Conservation (phyloP, 2,797 vertebrate genomes). For the Neosilurus mollespiculum region DNA sequence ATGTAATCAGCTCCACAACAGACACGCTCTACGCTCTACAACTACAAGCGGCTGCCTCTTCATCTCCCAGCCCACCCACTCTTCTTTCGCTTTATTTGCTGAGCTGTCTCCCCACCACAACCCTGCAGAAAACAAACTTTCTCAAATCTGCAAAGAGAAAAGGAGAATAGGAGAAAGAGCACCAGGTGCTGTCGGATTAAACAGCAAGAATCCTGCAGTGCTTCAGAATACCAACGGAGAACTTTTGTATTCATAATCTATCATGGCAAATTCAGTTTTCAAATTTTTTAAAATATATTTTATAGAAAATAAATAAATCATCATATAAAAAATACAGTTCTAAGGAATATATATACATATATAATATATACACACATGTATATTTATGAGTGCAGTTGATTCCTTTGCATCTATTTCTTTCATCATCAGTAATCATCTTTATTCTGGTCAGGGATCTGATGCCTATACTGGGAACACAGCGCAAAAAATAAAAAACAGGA, state of each 20-base stretch:
- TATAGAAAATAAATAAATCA: background rate
- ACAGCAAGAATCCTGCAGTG: background rate
- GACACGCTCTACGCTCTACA: constrained; percentile 56
- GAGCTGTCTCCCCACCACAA: constrained; percentile 14
- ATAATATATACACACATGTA: no score
- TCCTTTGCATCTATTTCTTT: constrained; percentile 1
- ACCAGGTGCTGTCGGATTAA: constrained; percentile 23
- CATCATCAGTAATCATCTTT: background rate
- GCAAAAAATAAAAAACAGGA: background rate
- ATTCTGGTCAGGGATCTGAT: constrained; percentile 4
- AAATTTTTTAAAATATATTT: background rate
- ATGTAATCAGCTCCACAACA: constrained; percentile 56
- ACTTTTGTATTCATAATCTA: constrained; percentile 8
- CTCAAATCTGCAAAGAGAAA: constrained; percentile 28
- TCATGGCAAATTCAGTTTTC: background rate
- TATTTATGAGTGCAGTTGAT: background rate
- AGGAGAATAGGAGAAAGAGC: constrained; percentile 3
- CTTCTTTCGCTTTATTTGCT: constrained; percentile 27
- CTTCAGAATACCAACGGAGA: background rate
- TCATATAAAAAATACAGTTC: background rate
- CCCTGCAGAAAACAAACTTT: constrained; percentile 40
- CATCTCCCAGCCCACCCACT: constrained; percentile 4
- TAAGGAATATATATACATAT: no score
- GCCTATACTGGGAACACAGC: background rate
- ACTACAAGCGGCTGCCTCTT: constrained; percentile 35